Percentiles rank a stretch among this genome's conserved stretches.
Evolutionary conservation across 2,888 invertebrate genomes (phyloP).

Genomic region (Amphipyra tragopoginis): DNA sequence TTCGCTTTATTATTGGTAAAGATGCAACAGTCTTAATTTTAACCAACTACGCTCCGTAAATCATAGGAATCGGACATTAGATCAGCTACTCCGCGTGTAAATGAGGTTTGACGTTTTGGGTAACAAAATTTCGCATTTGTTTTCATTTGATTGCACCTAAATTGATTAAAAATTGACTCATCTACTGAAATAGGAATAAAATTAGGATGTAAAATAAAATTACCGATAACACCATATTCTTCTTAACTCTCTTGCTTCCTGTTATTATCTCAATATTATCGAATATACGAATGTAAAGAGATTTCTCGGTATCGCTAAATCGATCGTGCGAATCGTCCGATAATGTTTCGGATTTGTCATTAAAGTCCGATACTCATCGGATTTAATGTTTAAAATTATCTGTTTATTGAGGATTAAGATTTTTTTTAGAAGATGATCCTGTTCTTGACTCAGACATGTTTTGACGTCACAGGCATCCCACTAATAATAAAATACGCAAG

Average conservation of each 20-base stretch:
- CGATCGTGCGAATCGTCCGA: conserved; percentile 28
- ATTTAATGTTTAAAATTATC: conserved; percentile 29
- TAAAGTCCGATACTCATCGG: conserved; percentile 27
- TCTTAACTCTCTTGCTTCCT: conserved; percentile 15
- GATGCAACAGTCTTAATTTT: too few species aligned
- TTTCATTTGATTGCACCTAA: too few species aligned
- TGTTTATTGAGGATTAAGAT: conserved; percentile 29
- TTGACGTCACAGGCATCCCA: too few species aligned
- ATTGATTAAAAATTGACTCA: too few species aligned
- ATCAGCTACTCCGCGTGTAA: too few species aligned
- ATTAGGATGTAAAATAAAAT: conserved; percentile 17
- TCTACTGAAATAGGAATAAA: not conserved
- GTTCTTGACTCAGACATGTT: not conserved
- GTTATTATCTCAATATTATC: conserved; percentile 31
- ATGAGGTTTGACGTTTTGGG: too few species aligned
- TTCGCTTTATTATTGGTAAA: too few species aligned
- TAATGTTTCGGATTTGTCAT: conserved; percentile 33
- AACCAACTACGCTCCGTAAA: too few species aligned
- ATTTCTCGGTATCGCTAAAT: conserved; percentile 40
- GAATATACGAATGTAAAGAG: conserved; percentile 17
- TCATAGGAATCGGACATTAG: too few species aligned
- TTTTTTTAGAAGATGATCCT: conserved; percentile 24
- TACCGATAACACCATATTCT: conserved; percentile 20
- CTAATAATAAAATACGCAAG: too few species aligned
- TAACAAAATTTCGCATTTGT: too few species aligned